These are phyloP conservation scores for Calvadosia cruxmelitensis DNA, from an alignment of 30 jellyfish, hydroid and myxozoan genomes.

Conservation along the genomic window DNA sequence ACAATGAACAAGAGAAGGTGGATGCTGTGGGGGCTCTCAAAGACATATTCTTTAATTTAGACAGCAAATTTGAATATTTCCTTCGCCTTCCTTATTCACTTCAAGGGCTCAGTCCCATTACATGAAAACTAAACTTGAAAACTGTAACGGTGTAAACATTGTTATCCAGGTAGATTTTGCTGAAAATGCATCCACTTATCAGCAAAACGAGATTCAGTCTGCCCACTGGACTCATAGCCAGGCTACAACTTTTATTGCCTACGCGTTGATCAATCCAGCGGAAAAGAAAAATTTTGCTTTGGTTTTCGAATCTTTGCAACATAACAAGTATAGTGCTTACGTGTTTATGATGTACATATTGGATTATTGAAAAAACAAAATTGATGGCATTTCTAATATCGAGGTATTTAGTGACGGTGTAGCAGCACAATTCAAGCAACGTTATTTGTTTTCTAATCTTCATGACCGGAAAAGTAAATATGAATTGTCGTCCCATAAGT, in stretches of 20 bases:
- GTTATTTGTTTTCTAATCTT: constrained; percentile 8
- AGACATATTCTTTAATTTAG: constrained; percentile 1
- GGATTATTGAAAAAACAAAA: constrained; percentile 25
- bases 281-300: constrained; percentile 29
- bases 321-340: constrained; percentile 34
- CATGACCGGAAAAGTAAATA: constrained; percentile 12
- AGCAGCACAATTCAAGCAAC: constrained; percentile 16
- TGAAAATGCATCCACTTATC: constrained; percentile 20
- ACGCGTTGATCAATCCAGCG: constrained; percentile 26
- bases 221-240: constrained; percentile 46
- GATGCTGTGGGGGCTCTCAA: constrained; percentile 11
- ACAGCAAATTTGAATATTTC: constrained; percentile 10
- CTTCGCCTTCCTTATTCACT: constrained; percentile 12
- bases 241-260: constrained; percentile 37
- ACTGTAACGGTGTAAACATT: constrained; percentile 34
- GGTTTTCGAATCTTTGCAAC: constrained; percentile 23
- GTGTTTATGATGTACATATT: no score
- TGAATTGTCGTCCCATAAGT: constrained; percentile 4
- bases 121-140: constrained; percentile 8
- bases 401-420: constrained; percentile 16
- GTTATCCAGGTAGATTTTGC: constrained; percentile 35
- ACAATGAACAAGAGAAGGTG: background rate
- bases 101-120: constrained; percentile 25
- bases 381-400: constrained; percentile 17
- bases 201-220: constrained; percentile 43